These are phyloP conservation scores for Sus scrofa DNA, from an alignment of 2,113 vertebrate species.

Conservation along the genomic window T2T-Sscrofa CM000827.6:86698501-86699000, in stretches of 20 bases:
- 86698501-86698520: conserved; percentile 66
- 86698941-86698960: conserved; percentile 83
- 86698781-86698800: conserved; percentile 84
- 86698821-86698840: conserved; percentile 84
- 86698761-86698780: conserved; percentile 87
- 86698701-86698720: conserved; percentile 86
- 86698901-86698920: conserved; percentile 77
- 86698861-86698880: conserved; percentile 79
- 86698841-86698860: conserved; percentile 84
- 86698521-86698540: conserved; percentile 76
- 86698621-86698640: conserved; percentile 86
- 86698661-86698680: conserved; percentile 86
- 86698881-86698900: conserved; percentile 80
- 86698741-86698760: conserved; percentile 82
- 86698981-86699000: neutral
- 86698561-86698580: conserved; percentile 68
- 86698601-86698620: conserved; percentile 85
- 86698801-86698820: conserved; percentile 82
- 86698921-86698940: conserved; percentile 83
- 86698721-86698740: conserved; percentile 85
- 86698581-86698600: conserved; percentile 72
- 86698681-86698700: conserved; percentile 88
- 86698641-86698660: conserved; percentile 77
- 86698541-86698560: conserved; percentile 76
- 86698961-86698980: neutral